These are phyloP conservation scores for Marronus borbonicus DNA, from an alignment of 2,888 invertebrate species.

Conservation along the genomic window DNA sequence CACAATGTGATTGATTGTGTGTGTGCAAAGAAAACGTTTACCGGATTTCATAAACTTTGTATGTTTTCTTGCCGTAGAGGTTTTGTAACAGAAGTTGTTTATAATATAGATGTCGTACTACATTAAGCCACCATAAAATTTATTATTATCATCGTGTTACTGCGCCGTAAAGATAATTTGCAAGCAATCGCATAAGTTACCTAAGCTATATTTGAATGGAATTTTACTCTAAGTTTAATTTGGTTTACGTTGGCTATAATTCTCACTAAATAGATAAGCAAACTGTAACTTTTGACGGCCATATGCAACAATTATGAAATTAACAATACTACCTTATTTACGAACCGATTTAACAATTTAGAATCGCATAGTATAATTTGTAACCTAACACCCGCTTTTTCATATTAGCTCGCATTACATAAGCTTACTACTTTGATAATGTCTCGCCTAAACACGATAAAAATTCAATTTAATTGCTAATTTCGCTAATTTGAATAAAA, in stretches of 20 bases:
- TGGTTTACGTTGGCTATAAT: neutral
- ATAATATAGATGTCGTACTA: too few species aligned
- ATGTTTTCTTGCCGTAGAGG: too few species aligned
- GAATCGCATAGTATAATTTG: neutral
- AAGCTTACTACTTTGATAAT: neutral
- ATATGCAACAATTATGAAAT: constrained; percentile 5
- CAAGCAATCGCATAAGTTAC: too few species aligned
- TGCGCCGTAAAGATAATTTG: too few species aligned
- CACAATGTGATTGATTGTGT: neutral
- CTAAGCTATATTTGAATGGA: neutral
- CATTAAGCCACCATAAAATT: too few species aligned
- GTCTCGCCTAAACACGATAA: neutral
- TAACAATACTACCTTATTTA: neutral
- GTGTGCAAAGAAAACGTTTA: neutral
- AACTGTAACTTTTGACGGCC: neutral
- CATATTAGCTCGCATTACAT: neutral
- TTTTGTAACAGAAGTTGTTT: too few species aligned
- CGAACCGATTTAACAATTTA: too few species aligned
- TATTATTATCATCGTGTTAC: too few species aligned
- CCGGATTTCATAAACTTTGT: neutral
- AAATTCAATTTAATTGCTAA: constrained; percentile 15
- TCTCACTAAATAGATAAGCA: neutral
- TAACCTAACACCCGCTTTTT: neutral
- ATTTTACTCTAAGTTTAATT: neutral
- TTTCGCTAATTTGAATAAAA: constrained; percentile 12